These are phyloP conservation scores for Lordiphosa clarofinis DNA, from an alignment of 1,140 invertebrate species.

Conservation along the genomic window DNA sequence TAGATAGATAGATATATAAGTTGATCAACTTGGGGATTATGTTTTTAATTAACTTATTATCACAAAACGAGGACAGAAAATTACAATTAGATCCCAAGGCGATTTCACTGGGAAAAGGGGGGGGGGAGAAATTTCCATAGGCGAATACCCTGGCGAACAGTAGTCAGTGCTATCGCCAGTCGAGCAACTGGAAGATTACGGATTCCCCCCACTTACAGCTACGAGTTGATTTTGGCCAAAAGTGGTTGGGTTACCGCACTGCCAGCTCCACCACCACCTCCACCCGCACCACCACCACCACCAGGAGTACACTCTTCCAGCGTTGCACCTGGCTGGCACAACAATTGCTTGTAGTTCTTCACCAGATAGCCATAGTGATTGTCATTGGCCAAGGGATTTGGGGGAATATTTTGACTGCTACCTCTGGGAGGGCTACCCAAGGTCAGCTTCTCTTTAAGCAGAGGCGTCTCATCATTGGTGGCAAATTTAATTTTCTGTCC, in stretches of 20 bases:
- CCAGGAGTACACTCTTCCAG: slow-evolving; percentile 34
- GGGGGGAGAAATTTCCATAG: no score
- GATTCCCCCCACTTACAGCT: slow-evolving; percentile 35
- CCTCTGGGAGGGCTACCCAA: slow-evolving; percentile 24
- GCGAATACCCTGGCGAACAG: no score
- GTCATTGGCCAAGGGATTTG: slow-evolving; percentile 19
- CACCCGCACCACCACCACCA: slow-evolving; percentile 15
- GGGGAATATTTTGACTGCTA: slow-evolving; percentile 57
- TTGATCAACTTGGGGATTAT: slow-evolving; percentile 55
- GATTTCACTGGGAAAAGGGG: no score
- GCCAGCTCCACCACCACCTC: slow-evolving; percentile 10
- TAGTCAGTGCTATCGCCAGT: no score
- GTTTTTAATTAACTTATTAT: slow-evolving; percentile 59
- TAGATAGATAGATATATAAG: slow-evolving; percentile 31
- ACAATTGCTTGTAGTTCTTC: slow-evolving; percentile 55
- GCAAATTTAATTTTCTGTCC: slow-evolving; percentile 65
- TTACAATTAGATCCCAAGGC: slow-evolving; percentile 24
- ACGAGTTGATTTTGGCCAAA: slow-evolving; percentile 73
- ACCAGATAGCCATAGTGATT: slow-evolving; percentile 54
- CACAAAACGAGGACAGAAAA: slow-evolving; percentile 65
- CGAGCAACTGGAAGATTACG: no score
- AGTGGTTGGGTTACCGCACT: slow-evolving; percentile 66
- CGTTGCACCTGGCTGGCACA: slow-evolving; percentile 20
- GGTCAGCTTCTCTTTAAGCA: slow-evolving; percentile 22
- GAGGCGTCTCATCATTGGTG: slow-evolving; percentile 41